Conservation (phyloP, 2,888 invertebrate genomes). For the Sympetrum striolatum region DNA sequence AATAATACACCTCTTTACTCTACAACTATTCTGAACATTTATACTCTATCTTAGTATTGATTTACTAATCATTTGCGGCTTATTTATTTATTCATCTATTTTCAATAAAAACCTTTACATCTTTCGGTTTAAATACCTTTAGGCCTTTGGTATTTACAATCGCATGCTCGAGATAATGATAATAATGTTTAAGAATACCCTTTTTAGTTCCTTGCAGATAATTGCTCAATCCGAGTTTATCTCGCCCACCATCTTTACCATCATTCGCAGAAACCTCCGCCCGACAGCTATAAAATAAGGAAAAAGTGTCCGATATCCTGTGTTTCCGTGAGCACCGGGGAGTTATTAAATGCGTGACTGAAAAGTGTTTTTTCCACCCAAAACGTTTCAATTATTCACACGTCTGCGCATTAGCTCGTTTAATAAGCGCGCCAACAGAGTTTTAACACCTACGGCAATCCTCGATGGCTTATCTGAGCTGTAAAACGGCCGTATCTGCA, state of each 20-base stretch:
- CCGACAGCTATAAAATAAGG: not conserved
- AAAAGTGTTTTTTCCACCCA: not conserved
- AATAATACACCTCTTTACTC: too few relatives aligned
- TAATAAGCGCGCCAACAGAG: not conserved
- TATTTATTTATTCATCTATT: too few relatives aligned
- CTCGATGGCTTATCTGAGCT: not conserved
- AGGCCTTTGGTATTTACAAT: too few relatives aligned
- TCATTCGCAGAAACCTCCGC: too few relatives aligned
- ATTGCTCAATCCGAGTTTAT: not conserved
- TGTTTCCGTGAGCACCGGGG: not conserved
- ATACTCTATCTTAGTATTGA: too few relatives aligned
- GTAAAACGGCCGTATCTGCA: not conserved
- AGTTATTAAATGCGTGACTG: not conserved
- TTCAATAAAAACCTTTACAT: too few relatives aligned
- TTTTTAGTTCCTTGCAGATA: too few relatives aligned
- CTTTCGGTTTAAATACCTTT: too few relatives aligned
- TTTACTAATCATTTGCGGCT: too few relatives aligned
- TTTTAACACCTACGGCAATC: not conserved
- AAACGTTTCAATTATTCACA: not conserved
- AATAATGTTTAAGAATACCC: too few relatives aligned
- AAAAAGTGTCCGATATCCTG: not conserved
- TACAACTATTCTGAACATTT: too few relatives aligned
- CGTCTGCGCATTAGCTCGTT: not conserved
- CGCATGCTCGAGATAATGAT: too few relatives aligned
- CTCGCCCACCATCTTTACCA: not conserved